Evolutionary conservation across 2,113 vertebrate genomes (phyloP).

Genomic region (Rhizomys pruinosus): DNA sequence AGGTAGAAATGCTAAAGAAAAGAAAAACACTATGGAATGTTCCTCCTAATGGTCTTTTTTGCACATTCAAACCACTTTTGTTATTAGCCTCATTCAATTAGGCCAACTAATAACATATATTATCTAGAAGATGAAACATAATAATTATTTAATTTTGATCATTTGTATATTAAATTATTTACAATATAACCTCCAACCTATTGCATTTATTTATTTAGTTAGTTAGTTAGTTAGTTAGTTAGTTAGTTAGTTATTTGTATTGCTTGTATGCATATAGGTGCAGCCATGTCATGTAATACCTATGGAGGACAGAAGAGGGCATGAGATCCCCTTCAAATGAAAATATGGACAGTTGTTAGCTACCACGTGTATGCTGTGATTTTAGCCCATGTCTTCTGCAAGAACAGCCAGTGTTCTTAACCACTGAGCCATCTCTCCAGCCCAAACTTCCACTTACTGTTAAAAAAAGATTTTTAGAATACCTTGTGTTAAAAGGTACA

Average conservation of each 20-base stretch:
- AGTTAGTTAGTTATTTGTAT: too few relatives aligned
- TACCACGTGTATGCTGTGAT: too few relatives aligned
- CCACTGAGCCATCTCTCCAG: too few relatives aligned
- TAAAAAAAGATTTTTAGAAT: constrained; percentile 25
- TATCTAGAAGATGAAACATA: neutral
- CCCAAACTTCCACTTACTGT: neutral
- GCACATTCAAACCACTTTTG: neutral
- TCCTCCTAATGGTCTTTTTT: neutral
- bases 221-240: too few relatives aligned
- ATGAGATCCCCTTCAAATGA: too few relatives aligned
- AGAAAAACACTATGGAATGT: neutral
- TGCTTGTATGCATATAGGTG: too few relatives aligned
- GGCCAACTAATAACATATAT: neutral
- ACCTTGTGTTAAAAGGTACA: neutral
- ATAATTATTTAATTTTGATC: constrained; percentile 16
- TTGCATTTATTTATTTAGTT: too few relatives aligned
- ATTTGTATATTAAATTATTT: constrained; percentile 28
- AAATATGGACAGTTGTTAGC: too few relatives aligned
- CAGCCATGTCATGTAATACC: too few relatives aligned
- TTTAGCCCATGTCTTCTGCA: too few relatives aligned
- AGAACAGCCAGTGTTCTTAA: too few relatives aligned
- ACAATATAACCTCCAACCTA: neutral
- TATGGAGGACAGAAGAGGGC: too few relatives aligned
- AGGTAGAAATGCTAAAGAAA: neutral
- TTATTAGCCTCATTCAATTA: constrained; percentile 34